Percentiles rank a stretch among this genome's conserved stretches.
phyloP scores from a whole-genome alignment of 2,888 invertebrate genomes.

The Schizaphis graminum region DNA sequence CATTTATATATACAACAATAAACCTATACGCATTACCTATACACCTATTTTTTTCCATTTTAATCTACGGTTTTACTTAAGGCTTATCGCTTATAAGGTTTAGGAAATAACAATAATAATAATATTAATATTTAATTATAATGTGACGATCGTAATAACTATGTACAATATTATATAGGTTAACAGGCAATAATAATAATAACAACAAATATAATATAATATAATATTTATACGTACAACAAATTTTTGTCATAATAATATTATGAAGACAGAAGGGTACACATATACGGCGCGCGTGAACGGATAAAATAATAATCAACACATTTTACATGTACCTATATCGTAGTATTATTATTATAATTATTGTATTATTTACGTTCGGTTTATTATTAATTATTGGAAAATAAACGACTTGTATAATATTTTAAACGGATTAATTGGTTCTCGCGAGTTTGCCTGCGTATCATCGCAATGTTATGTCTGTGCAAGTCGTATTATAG shows the following conservation, averaged over 20 bases:
- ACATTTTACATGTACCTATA: too few species aligned
- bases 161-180: neutral
- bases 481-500: neutral
- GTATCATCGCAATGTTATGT: neutral
- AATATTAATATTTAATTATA: neutral
- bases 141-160: neutral
- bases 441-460: neutral
- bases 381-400: neutral
- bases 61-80: neutral
- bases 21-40: neutral
- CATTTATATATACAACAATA: neutral
- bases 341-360: neutral
- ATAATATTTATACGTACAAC: neutral
- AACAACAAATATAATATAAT: neutral
- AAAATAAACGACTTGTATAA: neutral
- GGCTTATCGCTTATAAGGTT: too few species aligned
- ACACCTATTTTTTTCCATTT: neutral
- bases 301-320: neutral
- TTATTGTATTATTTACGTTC: neutral
- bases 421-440: slow-evolving; percentile 40
- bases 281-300: neutral
- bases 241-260: neutral
- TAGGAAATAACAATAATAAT: neutral
- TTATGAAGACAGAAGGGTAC: neutral
- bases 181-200: neutral